Evolutionary conservation across 2,113 vertebrate species (phyloP).

Genomic region (Pterocles orientalis): DNA sequence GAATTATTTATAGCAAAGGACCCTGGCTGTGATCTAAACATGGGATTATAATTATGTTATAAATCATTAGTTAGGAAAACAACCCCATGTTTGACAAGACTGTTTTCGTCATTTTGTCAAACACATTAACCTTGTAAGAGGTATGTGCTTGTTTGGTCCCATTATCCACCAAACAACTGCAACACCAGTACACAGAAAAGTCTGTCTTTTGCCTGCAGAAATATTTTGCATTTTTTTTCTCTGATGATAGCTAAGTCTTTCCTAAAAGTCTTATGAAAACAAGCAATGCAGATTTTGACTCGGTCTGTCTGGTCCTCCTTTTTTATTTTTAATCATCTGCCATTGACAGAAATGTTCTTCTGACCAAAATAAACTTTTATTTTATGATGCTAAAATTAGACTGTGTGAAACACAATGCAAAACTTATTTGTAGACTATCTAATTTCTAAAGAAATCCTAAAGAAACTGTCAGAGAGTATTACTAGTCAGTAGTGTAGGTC

Average conservation of each 20-base stretch:
- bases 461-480: background rate
- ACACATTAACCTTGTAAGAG: background rate
- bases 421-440: background rate
- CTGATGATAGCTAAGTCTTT: background rate
- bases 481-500: background rate
- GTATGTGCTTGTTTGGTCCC: accelerated
- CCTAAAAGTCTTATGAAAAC: background rate
- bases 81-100: background rate
- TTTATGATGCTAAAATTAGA: background rate
- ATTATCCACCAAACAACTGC: background rate
- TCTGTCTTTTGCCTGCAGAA: background rate
- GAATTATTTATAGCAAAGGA: background rate
- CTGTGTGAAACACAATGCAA: background rate
- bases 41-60: background rate
- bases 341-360: background rate
- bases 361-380: background rate
- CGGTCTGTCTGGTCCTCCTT: background rate
- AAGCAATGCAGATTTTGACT: background rate
- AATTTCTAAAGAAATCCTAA: background rate
- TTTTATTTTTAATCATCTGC: background rate
- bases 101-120: background rate
- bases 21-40: background rate
- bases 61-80: conserved; percentile 7
- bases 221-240: background rate
- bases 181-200: background rate